phyloP scores from a whole-genome alignment of 1,140 invertebrate species.

The Caligus rogercresseyi region DNA sequence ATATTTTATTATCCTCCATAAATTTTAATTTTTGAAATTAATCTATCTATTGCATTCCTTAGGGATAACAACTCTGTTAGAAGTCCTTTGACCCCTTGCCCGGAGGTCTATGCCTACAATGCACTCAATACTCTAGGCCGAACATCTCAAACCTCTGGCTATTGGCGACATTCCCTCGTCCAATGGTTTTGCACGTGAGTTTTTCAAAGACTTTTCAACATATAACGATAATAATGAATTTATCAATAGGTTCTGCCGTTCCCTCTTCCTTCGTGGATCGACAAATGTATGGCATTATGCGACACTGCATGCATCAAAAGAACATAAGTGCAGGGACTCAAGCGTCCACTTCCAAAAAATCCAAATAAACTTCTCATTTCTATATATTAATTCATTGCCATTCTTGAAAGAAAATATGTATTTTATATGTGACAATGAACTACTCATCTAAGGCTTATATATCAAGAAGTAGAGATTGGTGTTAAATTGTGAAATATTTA shows the following conservation, averaged over 20 bases:
- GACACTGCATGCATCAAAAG: neutral
- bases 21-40: no score
- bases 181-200: neutral
- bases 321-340: no score
- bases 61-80: neutral
- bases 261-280: neutral
- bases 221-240: neutral
- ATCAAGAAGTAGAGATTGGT: no score
- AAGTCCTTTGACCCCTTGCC: neutral
- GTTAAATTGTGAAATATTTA: no score
- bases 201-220: neutral
- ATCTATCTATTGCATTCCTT: neutral
- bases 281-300: neutral
- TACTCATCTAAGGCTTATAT: no score
- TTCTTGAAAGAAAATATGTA: no score
- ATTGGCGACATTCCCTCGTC: neutral
- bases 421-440: no score
- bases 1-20: no score
- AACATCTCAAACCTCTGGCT: neutral
- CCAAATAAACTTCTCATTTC: no score
- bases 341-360: no score
- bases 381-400: no score
- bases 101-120: neutral
- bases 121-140: neutral
- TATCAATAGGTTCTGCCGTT: neutral